Base-by-base conservation (phyloP, 2,888 invertebrate genomes). In the Nemapogon koenigi region DNA sequence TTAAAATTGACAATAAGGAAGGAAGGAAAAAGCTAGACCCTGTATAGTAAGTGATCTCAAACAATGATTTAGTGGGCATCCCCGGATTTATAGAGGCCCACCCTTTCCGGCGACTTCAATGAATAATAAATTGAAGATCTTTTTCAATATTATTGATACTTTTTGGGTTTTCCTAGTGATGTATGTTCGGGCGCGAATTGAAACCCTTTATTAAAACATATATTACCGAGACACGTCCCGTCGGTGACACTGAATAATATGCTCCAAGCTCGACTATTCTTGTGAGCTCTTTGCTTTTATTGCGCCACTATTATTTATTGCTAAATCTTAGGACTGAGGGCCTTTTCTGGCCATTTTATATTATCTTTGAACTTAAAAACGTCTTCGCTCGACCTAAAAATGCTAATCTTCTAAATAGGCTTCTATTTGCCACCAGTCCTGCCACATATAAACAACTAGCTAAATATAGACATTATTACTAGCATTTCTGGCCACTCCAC, bases 161-260 rank as follows among this genome's bases (percentile, higher is more conserved):
- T 61, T 52, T 69, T 67, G 39, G 63, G 60, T 62, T 66, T 59
- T 59, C 51, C 55, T 48, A 47, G 62, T 71, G 71, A 73, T 69
- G 59, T 70, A 75, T 66, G 69, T 62, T 60, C 61, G 62, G 65
- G 64, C 59, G 66, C 59, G 67, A 70, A 66, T 70, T 70, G 71
- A 67, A 72, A 72, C 70, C 72, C 72, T 76, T 76, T 76, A 76
- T 78, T 76, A 76, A 76, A 73, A 70, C 76, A 76, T 76, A 76
- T 73, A 76, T 78, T 75, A 75, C 56, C 19, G 53, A 57, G 60
- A 62, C 73, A 60, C 75, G 71, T 63, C 72, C 58, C 59, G 69
- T 48, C 52, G 48, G 58, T 70, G 76, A 76, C 76, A 76, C 62
- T 72, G 76, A 78, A 75, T 73, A 72, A 78, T 76, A 72, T 52